Evolutionary conservation across 2,888 invertebrate species (phyloP), one percentile per base, ranked within the genome.

Genomic region (Cosmia pyralina): DNA sequence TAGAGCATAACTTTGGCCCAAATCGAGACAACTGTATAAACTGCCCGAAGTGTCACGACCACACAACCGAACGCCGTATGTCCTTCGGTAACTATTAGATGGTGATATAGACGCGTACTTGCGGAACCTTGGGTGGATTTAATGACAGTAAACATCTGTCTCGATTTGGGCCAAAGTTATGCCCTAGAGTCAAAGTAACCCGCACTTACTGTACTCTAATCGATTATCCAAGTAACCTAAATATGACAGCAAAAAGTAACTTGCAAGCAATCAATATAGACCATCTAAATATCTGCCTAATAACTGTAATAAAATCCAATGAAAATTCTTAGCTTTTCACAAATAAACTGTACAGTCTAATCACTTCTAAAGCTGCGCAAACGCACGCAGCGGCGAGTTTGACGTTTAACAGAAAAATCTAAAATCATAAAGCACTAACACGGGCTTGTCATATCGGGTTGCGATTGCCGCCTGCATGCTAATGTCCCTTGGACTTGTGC

Each of bases 351-450:
- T 1, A 57, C 63, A 22, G 75, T 90, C 90, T 88, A 75, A 28
- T 64, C 15, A 0, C 58, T 89, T 60, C 52, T 46, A 17, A 55
- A 68, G 67, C 77, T 78, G 72, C 63, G 71, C 69, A 80, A 72
- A 80, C 88, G 87, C 90, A 90, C 85, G 89, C 92, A 90, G 94
- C 94, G 95, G 95, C 92, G 89, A 90, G 95, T 95, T 94, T 95
- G 95, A 94, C 94, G 93, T 92, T 92, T 93, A 92, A 95, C 95
- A 95, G 94, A 94, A 94, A 94, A 94, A 94, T 95, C 95, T 94
- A 94, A 94, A 94, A 94, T 93, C 95, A 93, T 96, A 96, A 96
- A 96, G 90, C 94, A 95, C 93, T 88, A 85, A 88, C 90, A 87
- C 91, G 88, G 86, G 87, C 88, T 84, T 94, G 94, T 95, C 95